phyloP scores from a whole-genome alignment of 2,797 vertebrate genomes.

The Neolamprologus multifasciatus region DNA sequence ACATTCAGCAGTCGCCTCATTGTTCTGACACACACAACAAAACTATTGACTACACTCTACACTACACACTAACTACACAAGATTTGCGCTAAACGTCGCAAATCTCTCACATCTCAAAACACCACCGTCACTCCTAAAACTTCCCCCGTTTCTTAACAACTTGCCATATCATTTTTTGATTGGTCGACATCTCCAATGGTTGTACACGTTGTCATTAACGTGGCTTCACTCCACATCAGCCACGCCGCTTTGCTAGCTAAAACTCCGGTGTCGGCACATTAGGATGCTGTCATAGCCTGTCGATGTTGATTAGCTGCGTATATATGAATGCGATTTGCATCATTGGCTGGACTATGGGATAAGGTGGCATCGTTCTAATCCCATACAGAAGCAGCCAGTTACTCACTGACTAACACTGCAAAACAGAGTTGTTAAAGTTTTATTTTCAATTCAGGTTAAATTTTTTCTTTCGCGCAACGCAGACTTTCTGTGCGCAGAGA shows the following conservation, averaged over 20 bases:
- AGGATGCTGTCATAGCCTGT: neutral
- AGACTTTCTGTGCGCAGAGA: neutral
- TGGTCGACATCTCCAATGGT: no score
- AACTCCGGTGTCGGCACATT: fast-evolving
- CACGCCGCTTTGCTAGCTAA: neutral
- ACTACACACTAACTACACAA: no score
- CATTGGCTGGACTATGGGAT: neutral
- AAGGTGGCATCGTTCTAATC: fast-evolving
- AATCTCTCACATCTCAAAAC: no score
- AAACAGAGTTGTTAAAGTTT: neutral
- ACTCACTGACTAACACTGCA: neutral
- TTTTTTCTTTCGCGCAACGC: fast-evolving
- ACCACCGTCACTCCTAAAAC: no score
- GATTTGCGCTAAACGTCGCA: no score
- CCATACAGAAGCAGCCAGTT: fast-evolving
- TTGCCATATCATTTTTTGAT: no score
- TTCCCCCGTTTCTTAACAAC: no score
- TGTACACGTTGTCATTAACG: no score
- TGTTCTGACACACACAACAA: no score
- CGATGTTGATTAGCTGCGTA: neutral
- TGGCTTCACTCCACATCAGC: no score
- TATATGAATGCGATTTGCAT: neutral
- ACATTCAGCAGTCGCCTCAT: no score
- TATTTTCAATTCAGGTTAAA: neutral
- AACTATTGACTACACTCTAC: neutral